Evolutionary conservation across 2,797 vertebrate species (phyloP).

Genomic region (Babyrousa celebensis): DNA sequence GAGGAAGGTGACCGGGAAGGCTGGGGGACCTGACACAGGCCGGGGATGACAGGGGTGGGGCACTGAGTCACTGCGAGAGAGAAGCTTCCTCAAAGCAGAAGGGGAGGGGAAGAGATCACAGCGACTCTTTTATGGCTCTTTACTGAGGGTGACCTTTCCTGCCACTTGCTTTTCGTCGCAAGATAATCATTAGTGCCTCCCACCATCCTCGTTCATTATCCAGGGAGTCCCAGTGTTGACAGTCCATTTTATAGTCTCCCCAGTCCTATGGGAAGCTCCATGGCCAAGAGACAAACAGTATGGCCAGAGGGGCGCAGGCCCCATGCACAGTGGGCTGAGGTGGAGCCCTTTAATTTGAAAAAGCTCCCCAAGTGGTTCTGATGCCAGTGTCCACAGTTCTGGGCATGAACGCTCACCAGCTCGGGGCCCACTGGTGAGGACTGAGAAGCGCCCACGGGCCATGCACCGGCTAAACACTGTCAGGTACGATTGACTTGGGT

Average conservation of each 20-base stretch:
- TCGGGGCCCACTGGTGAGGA: accelerated
- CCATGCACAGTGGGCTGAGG: too few species aligned
- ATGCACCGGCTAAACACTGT: neutral
- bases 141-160: neutral
- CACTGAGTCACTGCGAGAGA: accelerated
- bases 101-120: neutral
- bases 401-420: accelerated
- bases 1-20: too few species aligned
- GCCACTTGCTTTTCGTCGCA: neutral
- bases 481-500: too few species aligned
- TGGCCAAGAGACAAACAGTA: too few species aligned
- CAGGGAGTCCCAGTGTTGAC: too few species aligned
- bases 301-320: neutral
- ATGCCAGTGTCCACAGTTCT: accelerated
- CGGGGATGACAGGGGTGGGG: neutral
- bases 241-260: neutral
- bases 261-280: too few species aligned
- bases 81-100: neutral
- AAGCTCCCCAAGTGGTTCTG: neutral
- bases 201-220: too few species aligned
- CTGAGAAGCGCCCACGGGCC: neutral
- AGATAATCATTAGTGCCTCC: neutral
- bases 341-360: accelerated
- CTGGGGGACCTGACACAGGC: neutral
- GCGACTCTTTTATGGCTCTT: neutral